phyloP scores from a whole-genome alignment of 2,888 invertebrate genomes.

The Eilema sororculum region DNA sequence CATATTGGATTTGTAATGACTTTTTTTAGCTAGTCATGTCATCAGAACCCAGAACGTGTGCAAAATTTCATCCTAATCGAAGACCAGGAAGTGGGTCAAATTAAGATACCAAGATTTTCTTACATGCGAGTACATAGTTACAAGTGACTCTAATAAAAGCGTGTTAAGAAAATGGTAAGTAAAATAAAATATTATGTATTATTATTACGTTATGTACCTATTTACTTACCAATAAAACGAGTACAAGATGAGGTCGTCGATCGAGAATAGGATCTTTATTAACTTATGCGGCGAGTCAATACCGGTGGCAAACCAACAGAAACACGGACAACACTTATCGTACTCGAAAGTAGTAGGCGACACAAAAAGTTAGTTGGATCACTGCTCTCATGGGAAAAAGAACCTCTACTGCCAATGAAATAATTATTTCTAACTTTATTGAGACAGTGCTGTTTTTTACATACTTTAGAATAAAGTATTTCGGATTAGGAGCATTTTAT shows the following conservation, averaged over 20 bases:
- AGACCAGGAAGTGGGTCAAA: too few relatives aligned
- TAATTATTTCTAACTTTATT: conserved; percentile 51
- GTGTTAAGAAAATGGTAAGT: too few relatives aligned
- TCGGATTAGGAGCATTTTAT: too few relatives aligned
- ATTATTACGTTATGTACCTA: not conserved
- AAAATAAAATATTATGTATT: not conserved
- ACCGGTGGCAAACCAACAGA: not conserved
- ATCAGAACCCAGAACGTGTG: too few relatives aligned
- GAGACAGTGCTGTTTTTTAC: conserved; percentile 35
- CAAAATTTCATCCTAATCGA: too few relatives aligned
- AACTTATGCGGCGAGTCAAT: conserved; percentile 25
- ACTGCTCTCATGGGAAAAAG: conserved; percentile 43
- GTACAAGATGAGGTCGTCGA: conserved; percentile 15
- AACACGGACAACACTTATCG: conserved; percentile 12
- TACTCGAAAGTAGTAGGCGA: not conserved
- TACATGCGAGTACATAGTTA: too few relatives aligned
- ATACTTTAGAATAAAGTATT: conserved; percentile 15
- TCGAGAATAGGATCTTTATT: conserved; percentile 49
- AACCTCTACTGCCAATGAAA: conserved; percentile 56
- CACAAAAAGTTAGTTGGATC: conserved; percentile 48
- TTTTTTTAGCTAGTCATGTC: too few relatives aligned
- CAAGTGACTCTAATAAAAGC: too few relatives aligned
- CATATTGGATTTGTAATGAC: too few relatives aligned
- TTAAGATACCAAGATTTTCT: too few relatives aligned
- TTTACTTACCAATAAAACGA: not conserved